Base-by-base conservation (phyloP, 2,113 vertebrate species). In the Cichladusa arquata region DNA sequence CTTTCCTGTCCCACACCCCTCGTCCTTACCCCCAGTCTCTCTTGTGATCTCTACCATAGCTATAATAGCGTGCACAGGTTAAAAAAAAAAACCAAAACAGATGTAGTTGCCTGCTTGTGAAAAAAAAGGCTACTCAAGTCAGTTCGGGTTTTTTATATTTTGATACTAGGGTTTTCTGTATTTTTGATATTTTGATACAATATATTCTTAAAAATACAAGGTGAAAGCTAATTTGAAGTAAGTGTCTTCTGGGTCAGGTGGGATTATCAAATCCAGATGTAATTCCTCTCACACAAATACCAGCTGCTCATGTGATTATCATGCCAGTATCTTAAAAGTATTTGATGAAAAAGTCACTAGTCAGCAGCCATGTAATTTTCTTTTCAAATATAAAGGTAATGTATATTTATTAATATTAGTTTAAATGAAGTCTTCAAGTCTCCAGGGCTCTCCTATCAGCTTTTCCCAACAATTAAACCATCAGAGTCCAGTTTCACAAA, bases 261-360 rank as follows among this genome's bases (percentile, higher is more conserved):
- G 34, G 48, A 94, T 73, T 84, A 94, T 79, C 53, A 89, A 91
- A 91, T 76, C 83, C 90, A 95, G 70, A 88, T 90, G 61, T 36
- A 78, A 80, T 24, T 80, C 54, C 57, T 67, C 72, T 66, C 85
- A 61, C 31, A 56, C 29, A 71, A 80, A 34, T 8, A 76, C 61
- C 40, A 93, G 65, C 22, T 88, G 65, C 67, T 78, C n/a, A n/a
- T 54, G 44, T 2, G 13, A 72, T 66, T 71, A 72, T 38, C 28
- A 65, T 2, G 11, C 8, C 4, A 8, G 28, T 9, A 48, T 91
- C 71, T 87, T 58, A 24, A 11, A 90, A 89, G 20, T 34, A 74
- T 44, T 72, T 18, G 31, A 62, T 19, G 11, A n/a, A 71, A 67
- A 92, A 88, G 29, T 61, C n/a, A 51, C 29, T 20, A 64, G 38